Base-by-base conservation (phyloP, 1,140 invertebrate genomes). In the Trichoplusia ni region DNA sequence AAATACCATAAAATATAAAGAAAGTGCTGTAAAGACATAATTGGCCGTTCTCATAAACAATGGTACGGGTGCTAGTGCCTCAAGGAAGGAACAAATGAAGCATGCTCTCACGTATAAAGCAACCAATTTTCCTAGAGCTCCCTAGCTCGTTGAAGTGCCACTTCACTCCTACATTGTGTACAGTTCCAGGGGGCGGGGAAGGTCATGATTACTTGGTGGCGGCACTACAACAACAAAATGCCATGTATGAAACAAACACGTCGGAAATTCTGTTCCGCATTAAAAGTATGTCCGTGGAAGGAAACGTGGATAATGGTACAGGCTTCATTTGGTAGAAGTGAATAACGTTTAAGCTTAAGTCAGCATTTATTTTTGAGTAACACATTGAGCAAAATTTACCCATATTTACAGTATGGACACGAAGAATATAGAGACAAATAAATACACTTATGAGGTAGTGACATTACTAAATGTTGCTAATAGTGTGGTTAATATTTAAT, bases 21-120 rank as follows among this genome's bases (percentile, higher is more conserved):
- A 77, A 75, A 67, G 42, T 84, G 76, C 78, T 81, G 77, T 84
- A 77, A 86, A 82, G 77, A 81, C 80, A 79, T 83, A 88, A 88
- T 88, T 84, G 83, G 79, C 69, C 70, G 75, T 78, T 81, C 78
- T 75, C 75, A 74, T 82, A 88, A 82, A 86, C 85, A 88, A 84
- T 82, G 68, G 77, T 19, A 65, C 60, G 69, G 82, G 78, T 79
- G 78, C 81, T 77, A 77, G 69, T 68, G 81, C 84, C 79, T 69
- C 64, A 59, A 73, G 85, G 74, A 44, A 75, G 44, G 73, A 76
- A 69, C 78, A 86, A 84, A 88, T 82, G 81, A 86, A 84, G 79
- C 78, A 78, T 79, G 76, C 67, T 79, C 77, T 84, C 83, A 83
- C 79, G 77, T 81, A 77, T 67, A 65, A 60, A 49, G 42, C 33